These are phyloP conservation scores for Cairina moschata DNA, from an alignment of 2,113 vertebrate genomes.

Conservation along the genomic window DNA sequence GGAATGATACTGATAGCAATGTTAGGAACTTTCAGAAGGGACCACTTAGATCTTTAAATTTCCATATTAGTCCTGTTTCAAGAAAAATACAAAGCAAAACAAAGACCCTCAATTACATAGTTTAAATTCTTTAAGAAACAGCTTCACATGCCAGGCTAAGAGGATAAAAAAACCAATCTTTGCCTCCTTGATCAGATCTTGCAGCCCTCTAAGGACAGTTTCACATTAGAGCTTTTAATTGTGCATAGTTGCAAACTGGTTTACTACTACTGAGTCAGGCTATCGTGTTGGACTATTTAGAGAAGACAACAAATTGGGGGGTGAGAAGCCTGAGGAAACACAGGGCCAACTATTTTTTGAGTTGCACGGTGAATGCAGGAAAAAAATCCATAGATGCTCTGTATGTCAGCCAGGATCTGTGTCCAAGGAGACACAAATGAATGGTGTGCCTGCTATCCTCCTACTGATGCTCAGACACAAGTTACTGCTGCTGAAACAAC, in stretches of 20 bases:
- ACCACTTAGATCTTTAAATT: conserved; percentile 78
- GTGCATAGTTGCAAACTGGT: background rate
- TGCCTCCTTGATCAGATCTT: conserved; percentile 66
- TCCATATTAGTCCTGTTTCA: conserved; percentile 83
- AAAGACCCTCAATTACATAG: conserved; percentile 75
- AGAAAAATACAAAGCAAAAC: conserved; percentile 71
- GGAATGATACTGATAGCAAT: conserved; percentile 80
- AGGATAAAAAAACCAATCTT: conserved; percentile 72
- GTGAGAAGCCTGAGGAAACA: background rate
- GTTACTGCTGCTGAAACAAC: background rate
- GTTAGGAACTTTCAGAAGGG: conserved; percentile 81
- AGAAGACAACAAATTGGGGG: background rate
- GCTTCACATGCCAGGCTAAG: conserved; percentile 80
- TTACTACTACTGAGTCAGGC: background rate
- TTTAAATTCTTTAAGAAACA: conserved; percentile 80
- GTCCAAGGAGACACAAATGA: background rate
- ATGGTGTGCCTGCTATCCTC: background rate
- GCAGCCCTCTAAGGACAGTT: conserved; percentile 63
- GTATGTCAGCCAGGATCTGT: background rate
- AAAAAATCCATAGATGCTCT: background rate
- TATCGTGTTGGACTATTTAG: background rate
- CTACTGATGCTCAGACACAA: background rate
- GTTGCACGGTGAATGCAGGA: background rate
- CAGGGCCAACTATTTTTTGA: background rate
- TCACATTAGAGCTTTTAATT: background rate